These are phyloP conservation scores for Chamaea fasciata DNA, from an alignment of 2,113 vertebrate species.

Conservation along the genomic window DNA sequence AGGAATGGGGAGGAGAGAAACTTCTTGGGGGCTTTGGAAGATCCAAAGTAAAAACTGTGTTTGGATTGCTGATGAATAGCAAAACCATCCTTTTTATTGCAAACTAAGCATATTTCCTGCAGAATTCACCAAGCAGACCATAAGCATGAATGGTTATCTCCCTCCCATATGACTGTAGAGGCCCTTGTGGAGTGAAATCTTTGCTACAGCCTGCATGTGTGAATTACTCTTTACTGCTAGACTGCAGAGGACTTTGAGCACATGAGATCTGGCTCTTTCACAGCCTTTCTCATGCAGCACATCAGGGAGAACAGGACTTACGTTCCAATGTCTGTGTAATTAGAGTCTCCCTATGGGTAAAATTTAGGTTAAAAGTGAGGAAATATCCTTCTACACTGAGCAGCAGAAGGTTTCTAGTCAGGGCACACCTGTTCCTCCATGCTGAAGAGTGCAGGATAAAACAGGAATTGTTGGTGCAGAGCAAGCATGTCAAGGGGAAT, in stretches of 20 bases:
- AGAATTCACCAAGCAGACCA: background rate
- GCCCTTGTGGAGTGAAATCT: background rate
- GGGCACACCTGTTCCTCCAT: background rate
- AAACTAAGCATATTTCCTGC: background rate
- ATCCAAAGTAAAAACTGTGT: background rate
- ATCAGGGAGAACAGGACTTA: background rate
- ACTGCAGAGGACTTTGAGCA: background rate
- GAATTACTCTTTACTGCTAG: background rate
- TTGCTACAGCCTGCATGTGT: background rate
- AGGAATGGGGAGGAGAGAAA: background rate
- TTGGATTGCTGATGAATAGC: background rate
- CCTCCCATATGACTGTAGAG: background rate
- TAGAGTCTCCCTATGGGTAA: background rate
- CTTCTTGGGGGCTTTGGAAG: background rate
- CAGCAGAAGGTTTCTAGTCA: background rate
- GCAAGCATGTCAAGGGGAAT: background rate
- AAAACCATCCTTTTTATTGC: background rate
- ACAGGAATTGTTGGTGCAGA: background rate
- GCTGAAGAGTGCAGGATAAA: background rate
- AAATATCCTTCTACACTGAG: conserved; percentile 3
- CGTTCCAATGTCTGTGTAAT: background rate
- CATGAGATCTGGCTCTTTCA: background rate
- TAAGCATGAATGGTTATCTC: background rate
- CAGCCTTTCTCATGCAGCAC: background rate
- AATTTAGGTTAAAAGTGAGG: background rate